A percentile compares a stretch with the other conserved stretches of the same genome.
phyloP scores from a whole-genome alignment of 2,888 invertebrate species.

The Adelognathus sp. region DNA sequence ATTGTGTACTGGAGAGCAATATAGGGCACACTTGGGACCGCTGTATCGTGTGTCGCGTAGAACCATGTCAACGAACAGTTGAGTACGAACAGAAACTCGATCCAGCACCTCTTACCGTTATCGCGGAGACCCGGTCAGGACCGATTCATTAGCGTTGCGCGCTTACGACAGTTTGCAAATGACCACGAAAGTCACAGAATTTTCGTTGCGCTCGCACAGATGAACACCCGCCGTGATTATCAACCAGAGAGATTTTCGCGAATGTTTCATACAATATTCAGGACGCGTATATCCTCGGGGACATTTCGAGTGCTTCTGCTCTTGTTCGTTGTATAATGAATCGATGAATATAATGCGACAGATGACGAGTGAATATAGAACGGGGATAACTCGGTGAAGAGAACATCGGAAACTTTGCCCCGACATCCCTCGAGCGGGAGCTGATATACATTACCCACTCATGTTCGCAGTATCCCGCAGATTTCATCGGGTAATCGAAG shows the following conservation, averaged over 20 bases:
- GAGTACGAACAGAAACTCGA: background rate
- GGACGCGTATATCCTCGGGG: background rate
- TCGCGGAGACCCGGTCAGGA: background rate
- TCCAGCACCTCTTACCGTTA: background rate
- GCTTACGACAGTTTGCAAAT: conserved; percentile 16
- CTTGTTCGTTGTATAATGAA: conserved; percentile 7
- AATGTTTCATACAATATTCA: conserved; percentile 17
- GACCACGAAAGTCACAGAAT: background rate
- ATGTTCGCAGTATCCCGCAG: background rate
- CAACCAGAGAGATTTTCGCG: background rate
- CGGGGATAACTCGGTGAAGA: background rate
- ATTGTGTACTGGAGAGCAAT: background rate
- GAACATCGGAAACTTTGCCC: background rate
- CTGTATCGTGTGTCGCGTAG: background rate
- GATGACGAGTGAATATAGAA: background rate
- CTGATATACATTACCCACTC: background rate
- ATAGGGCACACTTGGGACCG: conserved; percentile 4
- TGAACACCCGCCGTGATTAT: background rate
- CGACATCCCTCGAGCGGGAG: background rate
- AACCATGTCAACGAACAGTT: background rate
- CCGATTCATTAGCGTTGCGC: conserved; percentile 2
- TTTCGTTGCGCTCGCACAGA: background rate
- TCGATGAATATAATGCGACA: conserved; percentile 5
- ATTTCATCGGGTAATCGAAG: background rate
- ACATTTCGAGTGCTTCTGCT: background rate